Evolutionary conservation across 2,113 vertebrate genomes (phyloP), one percentile per base, ranked within the genome.

Genomic region (Argyrosomus japonicus): DNA sequence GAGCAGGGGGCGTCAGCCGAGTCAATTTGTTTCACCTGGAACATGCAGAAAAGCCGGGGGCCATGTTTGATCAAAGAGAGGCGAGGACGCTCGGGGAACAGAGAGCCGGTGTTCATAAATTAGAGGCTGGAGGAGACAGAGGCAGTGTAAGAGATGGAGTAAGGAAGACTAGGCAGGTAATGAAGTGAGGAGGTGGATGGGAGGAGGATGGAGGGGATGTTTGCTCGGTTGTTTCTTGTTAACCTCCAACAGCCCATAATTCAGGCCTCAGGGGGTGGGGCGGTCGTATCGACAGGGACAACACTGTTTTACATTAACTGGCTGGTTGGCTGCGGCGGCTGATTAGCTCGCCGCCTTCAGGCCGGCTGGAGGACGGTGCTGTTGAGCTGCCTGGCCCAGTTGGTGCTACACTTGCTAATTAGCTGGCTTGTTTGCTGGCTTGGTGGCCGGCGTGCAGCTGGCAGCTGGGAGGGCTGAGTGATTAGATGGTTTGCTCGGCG

Each of bases 121-220:
- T 83, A 88, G 53, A 73, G 19, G 74, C 76, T 67, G 79, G 88
- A 81, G 83, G 75, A 84, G 79, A 82, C 50, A 6, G 43, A 73
- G 75, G 67, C 23, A 15, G 50, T 51, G 61, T 29, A 54, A 40
- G 57, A 76, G 79, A 82, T n/a, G 45, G 79, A 83, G 79, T 69
- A 76, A 84, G 85, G 88, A 60, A 58, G 86, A 87, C 50, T 83
- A 68, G 88, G 86, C 88, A 85, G 86, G 88, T 91, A 91, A 91
- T 91, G 90, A 84, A 88, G 84, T 89, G 86, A 81, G 76, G 75
- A 86, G 83, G 75, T 25, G 81, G 72, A 47, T 3, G 65, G 77
- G 65, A 62, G 72, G 58, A 8, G 68, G 32, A 4, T 21, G 6
- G 40, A 51, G 84, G 51, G 53, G 63, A 9, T 68, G 83, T 79